A percentile compares a stretch with the other conserved stretches of the same genome.
phyloP scores from a whole-genome alignment of 1,140 invertebrate species.

The Drosophila ogumai region DNA sequence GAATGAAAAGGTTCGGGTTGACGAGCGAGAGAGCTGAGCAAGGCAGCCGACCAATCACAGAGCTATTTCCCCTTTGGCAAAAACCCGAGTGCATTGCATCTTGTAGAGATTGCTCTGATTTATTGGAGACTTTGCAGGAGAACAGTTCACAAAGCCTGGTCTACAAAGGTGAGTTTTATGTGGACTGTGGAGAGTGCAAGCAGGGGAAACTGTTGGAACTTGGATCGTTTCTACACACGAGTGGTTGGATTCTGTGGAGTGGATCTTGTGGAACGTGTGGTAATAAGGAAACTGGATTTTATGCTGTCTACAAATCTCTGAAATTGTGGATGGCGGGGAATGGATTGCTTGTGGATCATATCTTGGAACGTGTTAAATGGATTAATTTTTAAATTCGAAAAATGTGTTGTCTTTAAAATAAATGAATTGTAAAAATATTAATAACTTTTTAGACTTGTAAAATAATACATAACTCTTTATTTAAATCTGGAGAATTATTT shows the following conservation, averaged over 20 bases:
- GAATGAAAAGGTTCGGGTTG: not conserved
- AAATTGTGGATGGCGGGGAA: conserved; percentile 4
- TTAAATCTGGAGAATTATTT: not conserved
- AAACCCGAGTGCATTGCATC: conserved; percentile 37
- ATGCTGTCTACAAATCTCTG: not conserved
- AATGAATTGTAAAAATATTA: too few relatives aligned
- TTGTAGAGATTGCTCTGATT: conserved; percentile 23
- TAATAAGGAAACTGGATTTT: not conserved
- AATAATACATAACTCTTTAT: too few relatives aligned
- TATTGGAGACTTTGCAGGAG: conserved; percentile 14
- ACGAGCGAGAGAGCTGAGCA: conserved; percentile 14
- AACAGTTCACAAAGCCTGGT: conserved; percentile 25
- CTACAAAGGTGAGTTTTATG: conserved; percentile 27
- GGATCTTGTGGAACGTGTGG: not conserved
- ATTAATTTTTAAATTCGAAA: accelerated
- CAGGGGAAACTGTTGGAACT: conserved; percentile 3
- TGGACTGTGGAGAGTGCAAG: conserved; percentile 9
- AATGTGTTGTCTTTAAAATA: not conserved
- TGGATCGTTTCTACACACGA: conserved; percentile 2
- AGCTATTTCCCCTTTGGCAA: conserved; percentile 34
- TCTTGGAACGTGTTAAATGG: not conserved
- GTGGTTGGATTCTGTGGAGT: conserved; percentile 12
- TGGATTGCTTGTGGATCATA: not conserved
- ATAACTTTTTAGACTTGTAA: too few relatives aligned
- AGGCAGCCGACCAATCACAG: conserved; percentile 62